Percentiles rank a stretch among this genome's conserved stretches.
phyloP scores from a whole-genome alignment of 2,797 vertebrate genomes.

The Distichodus sexfasciatus region DNA sequence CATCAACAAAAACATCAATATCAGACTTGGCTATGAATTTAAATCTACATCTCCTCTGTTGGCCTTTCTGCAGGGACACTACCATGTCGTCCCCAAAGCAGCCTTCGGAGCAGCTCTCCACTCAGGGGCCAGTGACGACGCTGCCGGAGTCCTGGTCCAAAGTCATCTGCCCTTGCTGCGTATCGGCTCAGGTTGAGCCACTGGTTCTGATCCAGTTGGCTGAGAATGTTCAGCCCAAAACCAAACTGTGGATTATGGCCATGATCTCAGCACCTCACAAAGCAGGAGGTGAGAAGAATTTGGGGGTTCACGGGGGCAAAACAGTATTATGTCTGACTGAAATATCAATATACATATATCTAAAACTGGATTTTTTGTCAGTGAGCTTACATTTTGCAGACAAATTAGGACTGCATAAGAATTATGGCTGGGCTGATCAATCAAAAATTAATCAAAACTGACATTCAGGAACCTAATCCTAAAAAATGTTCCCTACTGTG shows the following conservation, averaged over 20 bases:
- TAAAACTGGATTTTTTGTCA: too few relatives aligned
- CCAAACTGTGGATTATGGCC: constrained; percentile 76
- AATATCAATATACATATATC: too few relatives aligned
- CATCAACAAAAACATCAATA: too few relatives aligned
- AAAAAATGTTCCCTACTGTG: too few relatives aligned
- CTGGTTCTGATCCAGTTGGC: constrained; percentile 73
- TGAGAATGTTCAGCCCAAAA: constrained; percentile 62
- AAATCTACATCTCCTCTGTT: not conserved
- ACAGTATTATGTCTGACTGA: too few relatives aligned
- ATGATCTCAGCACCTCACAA: constrained; percentile 65
- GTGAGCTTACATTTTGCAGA: too few relatives aligned
- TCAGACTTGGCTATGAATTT: too few relatives aligned
- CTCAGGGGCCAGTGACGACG: not conserved
- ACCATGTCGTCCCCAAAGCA: constrained; percentile 40
- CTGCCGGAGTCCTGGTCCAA: constrained; percentile 65
- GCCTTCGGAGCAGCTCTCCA: constrained; percentile 9
- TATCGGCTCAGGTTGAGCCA: constrained; percentile 63
- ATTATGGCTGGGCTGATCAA: too few relatives aligned
- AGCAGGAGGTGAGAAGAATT: constrained; percentile 68
- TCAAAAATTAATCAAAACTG: too few relatives aligned
- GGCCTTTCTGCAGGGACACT: constrained; percentile 12
- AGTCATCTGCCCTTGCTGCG: constrained; percentile 72
- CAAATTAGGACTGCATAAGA: too few relatives aligned
- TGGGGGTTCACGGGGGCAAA: too few relatives aligned
- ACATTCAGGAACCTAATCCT: too few relatives aligned